A percentile compares a stretch with the other conserved stretches of the same genome.
Conservation (phyloP, 2,113 vertebrate species). For the Anhinga anhinga region DNA sequence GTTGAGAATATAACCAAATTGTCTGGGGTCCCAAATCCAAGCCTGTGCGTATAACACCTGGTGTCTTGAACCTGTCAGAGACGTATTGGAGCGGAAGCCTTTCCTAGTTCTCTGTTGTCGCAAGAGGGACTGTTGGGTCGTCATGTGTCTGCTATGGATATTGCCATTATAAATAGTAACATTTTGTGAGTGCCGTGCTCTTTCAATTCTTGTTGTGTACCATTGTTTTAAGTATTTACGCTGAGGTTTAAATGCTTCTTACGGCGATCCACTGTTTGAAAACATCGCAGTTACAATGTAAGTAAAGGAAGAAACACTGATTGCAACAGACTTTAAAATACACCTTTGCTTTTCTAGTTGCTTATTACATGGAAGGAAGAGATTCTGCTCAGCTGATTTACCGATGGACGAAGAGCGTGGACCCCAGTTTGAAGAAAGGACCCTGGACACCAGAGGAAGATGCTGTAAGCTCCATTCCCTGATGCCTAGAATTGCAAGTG, state of each 20-base stretch:
- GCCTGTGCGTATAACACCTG: no score
- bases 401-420: constrained; percentile 88
- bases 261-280: not conserved
- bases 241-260: not conserved
- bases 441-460: constrained; percentile 87
- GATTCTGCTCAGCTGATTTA: constrained; percentile 86
- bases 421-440: constrained; percentile 86
- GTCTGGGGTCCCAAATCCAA: not conserved
- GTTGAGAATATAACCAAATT: not conserved
- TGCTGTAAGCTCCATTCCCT: constrained; percentile 69
- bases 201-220: not conserved
- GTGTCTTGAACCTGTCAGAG: not conserved
- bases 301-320: not conserved
- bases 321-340: not conserved
- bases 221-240: not conserved
- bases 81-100: not conserved
- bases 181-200: accelerated
- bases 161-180: not conserved
- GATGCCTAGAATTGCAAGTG: not conserved
- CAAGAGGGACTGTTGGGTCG: not conserved
- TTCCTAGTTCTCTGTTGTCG: not conserved
- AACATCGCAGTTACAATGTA: not conserved
- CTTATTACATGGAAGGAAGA: constrained; percentile 94
- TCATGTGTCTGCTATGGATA: accelerated
- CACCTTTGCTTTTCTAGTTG: constrained; percentile 74